Evolutionary conservation across 2,113 vertebrate species (phyloP).

Genomic region (Paraplagusia blochii): DNA sequence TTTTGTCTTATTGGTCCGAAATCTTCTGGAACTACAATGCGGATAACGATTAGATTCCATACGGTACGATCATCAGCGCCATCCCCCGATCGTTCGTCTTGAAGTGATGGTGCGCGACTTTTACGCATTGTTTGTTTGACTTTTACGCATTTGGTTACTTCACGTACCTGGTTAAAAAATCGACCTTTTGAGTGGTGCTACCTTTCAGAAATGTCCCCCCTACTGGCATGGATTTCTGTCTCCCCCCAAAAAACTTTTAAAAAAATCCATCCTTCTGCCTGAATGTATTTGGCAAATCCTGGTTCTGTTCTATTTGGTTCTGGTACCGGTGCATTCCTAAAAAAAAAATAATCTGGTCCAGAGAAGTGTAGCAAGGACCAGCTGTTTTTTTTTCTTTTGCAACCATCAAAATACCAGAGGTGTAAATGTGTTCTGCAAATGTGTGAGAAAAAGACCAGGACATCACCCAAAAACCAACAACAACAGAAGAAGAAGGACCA

Average conservation of each 20-base stretch:
- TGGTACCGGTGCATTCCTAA: slow-evolving; percentile 16
- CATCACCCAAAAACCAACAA: slow-evolving; percentile 44
- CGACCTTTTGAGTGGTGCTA: too few species aligned
- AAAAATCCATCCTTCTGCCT: not conserved
- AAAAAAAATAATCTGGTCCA: slow-evolving; percentile 24
- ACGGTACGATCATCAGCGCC: not conserved
- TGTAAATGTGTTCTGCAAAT: slow-evolving; percentile 77
- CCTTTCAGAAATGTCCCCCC: not conserved
- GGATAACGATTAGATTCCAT: not conserved
- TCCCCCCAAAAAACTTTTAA: not conserved
- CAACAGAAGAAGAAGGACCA: slow-evolving; percentile 3
- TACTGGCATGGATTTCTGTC: not conserved
- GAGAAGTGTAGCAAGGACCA: slow-evolving; percentile 64
- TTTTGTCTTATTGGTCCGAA: not conserved
- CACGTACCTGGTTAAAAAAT: too few species aligned
- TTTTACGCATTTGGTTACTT: not conserved
- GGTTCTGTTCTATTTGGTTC: not conserved
- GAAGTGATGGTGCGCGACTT: slow-evolving; percentile 4
- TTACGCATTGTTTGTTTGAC: not conserved
- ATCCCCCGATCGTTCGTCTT: not conserved
- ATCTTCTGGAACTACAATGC: too few species aligned
- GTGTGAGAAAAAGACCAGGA: slow-evolving; percentile 30
- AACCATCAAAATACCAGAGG: slow-evolving; percentile 74
- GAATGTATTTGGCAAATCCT: slow-evolving; percentile 10
- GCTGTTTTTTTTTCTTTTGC: slow-evolving; percentile 83